Conservation (phyloP, 2,797 vertebrate species). For the Malurus leucopterus region DNA sequence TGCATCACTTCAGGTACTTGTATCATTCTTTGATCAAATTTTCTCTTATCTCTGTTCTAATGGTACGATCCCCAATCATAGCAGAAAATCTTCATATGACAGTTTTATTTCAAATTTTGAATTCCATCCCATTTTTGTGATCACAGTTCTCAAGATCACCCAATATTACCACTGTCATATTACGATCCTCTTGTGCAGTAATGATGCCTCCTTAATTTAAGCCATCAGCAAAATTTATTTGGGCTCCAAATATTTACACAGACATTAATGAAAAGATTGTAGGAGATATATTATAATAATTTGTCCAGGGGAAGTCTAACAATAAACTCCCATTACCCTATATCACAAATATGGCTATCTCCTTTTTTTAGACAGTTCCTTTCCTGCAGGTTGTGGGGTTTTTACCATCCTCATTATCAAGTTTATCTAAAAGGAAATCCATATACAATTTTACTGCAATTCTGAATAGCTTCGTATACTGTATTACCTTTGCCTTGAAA, state of each 20-base stretch:
- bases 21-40: neutral
- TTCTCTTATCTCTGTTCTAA: neutral
- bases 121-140: neutral
- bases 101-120: neutral
- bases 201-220: neutral
- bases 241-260: neutral
- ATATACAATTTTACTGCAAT: neutral
- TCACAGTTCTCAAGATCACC: neutral
- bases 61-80: neutral
- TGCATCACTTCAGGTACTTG: neutral
- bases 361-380: neutral
- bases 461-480: neutral
- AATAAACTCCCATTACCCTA: neutral
- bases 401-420: neutral
- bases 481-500: neutral
- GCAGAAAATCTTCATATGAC: neutral
- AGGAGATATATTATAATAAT: neutral
- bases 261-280: neutral
- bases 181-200: neutral
- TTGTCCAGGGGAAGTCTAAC: neutral
- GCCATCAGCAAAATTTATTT: neutral
- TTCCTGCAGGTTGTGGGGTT: accelerated
- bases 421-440: neutral
- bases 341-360: neutral
- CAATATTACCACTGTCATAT: neutral